A percentile compares a stretch with the other conserved stretches of the same genome.
Evolutionary conservation across 2,113 vertebrate species (phyloP).

Genomic region (Amphiprion ocellaris): DNA sequence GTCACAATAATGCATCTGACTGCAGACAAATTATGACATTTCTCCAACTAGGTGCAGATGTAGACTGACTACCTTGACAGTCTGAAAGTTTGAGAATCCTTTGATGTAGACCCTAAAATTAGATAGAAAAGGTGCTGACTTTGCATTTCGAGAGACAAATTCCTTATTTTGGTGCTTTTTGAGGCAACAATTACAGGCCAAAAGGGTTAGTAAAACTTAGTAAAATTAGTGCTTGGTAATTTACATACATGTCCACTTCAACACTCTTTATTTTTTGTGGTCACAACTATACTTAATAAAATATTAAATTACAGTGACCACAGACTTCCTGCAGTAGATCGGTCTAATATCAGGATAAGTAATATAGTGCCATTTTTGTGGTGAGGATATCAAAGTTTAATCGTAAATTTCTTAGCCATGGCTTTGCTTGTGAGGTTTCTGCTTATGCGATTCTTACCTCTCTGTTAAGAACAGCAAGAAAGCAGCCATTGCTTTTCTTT

Average conservation of each 20-base stretch:
- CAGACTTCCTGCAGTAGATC: background rate
- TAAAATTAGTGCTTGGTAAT: no score
- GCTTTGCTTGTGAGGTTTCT: background rate
- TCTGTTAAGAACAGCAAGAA: conserved; percentile 89
- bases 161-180: no score
- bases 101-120: no score
- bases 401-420: background rate
- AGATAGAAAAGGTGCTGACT: no score
- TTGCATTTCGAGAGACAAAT: no score
- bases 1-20: no score
- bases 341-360: background rate
- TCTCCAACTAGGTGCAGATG: no score
- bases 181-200: background rate
- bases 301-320: background rate
- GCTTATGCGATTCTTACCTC: conserved; percentile 82
- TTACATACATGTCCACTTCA: background rate
- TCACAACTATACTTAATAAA: background rate
- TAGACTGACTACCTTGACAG: no score
- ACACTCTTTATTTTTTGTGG: background rate
- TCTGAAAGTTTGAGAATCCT: no score
- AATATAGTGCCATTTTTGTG: background rate
- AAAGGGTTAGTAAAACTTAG: no score
- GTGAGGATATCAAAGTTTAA: background rate
- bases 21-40: no score
- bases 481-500: conserved; percentile 89